A percentile compares a stretch with the other conserved stretches of the same genome.
These are phyloP conservation scores for Ceryle rudis DNA, from an alignment of 2,797 vertebrate genomes.

Conservation along the genomic window DNA sequence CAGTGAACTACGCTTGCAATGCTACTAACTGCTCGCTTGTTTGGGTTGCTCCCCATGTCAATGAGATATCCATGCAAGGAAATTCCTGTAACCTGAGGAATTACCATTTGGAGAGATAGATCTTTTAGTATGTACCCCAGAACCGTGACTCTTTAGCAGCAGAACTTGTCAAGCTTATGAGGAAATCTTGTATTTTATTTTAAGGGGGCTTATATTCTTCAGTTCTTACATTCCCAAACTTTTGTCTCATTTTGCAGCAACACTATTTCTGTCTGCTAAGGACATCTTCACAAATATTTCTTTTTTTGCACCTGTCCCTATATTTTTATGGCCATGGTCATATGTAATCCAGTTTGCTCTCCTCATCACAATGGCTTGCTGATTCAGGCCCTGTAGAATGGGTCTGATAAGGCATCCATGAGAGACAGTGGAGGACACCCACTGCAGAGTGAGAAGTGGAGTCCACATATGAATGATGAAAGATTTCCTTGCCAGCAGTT, in stretches of 20 bases:
- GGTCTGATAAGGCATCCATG: no score
- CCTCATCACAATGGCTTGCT: background rate
- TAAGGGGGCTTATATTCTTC: background rate
- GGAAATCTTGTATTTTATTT: background rate
- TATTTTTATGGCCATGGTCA: background rate
- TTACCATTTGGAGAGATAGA: background rate
- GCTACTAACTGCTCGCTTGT: background rate
- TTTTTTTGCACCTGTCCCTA: background rate
- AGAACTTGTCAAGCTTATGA: background rate
- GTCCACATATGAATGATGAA: accelerated
- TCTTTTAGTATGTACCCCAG: background rate
- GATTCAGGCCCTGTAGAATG: background rate
- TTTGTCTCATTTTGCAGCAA: background rate
- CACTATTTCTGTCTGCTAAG: background rate
- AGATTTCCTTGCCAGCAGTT: background rate
- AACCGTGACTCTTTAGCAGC: background rate
- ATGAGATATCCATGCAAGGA: background rate
- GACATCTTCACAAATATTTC: background rate
- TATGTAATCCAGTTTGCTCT: background rate
- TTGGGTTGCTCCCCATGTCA: background rate
- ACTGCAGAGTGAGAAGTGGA: background rate
- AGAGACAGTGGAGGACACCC: background rate
- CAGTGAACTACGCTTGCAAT: accelerated
- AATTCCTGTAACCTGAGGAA: background rate
- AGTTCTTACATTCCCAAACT: background rate